Evolutionary conservation across 2,113 vertebrate genomes (phyloP).

Genomic region (Phaethornis superciliosus): DNA sequence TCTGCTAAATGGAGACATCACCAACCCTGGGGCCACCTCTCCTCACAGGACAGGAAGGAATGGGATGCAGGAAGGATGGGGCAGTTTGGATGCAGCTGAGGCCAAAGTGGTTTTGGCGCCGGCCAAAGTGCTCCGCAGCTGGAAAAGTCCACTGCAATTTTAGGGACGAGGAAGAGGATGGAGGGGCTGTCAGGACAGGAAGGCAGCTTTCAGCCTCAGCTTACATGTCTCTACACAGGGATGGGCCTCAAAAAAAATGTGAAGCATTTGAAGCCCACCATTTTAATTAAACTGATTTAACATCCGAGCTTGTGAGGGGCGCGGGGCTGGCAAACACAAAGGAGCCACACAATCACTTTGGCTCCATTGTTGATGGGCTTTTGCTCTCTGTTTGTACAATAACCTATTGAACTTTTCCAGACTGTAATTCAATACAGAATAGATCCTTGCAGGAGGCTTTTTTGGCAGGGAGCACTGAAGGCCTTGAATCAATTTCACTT

Average conservation of each 20-base stretch:
- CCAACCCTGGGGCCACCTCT: not conserved
- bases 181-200: not conserved
- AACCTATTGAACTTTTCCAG: slow-evolving; percentile 74
- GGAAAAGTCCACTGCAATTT: not conserved
- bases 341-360: slow-evolving; percentile 57
- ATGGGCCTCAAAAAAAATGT: not conserved
- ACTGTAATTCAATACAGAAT: slow-evolving; percentile 74
- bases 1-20: not conserved
- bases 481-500: slow-evolving; percentile 74
- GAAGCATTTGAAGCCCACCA: slow-evolving; percentile 47
- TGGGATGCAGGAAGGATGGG: not conserved
- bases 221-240: not conserved
- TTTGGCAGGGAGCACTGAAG: slow-evolving; percentile 69
- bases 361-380: slow-evolving; percentile 66
- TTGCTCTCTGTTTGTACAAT: slow-evolving; percentile 74
- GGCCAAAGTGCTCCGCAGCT: not conserved
- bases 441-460: slow-evolving; percentile 72
- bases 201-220: not conserved
- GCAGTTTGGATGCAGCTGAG: not conserved
- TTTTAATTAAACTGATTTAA: slow-evolving; percentile 72
- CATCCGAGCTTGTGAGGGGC: slow-evolving; percentile 36
- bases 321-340: slow-evolving; percentile 54
- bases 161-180: not conserved
- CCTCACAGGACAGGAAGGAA: not conserved
- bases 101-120: not conserved